A percentile compares a stretch with the other conserved stretches of the same genome.
These are phyloP conservation scores for Volucella inanis DNA, from an alignment of 2,888 invertebrate genomes.

Conservation along the genomic window DNA sequence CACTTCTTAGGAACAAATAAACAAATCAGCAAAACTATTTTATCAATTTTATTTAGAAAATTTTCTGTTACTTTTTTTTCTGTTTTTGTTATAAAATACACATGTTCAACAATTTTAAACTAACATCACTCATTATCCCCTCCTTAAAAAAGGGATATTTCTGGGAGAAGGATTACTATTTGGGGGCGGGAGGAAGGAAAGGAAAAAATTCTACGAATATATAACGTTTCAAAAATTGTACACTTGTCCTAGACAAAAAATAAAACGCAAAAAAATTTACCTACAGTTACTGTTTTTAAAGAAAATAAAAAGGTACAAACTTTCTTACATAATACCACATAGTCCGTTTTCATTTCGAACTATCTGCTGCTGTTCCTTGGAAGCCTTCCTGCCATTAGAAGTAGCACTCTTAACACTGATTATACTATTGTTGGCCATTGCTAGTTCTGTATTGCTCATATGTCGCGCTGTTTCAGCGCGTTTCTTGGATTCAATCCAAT, in stretches of 20 bases:
- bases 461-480: constrained; percentile 60
- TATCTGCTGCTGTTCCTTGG: constrained; percentile 55
- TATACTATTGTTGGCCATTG: constrained; percentile 54
- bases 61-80: constrained; percentile 41
- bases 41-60: constrained; percentile 1
- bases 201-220: constrained; percentile 25
- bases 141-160: constrained; percentile 35
- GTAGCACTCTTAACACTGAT: constrained; percentile 41
- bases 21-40: constrained; percentile 3
- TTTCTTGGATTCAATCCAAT: constrained; percentile 68
- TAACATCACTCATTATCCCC: constrained; percentile 64
- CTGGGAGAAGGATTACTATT: not conserved
- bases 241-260: constrained; percentile 41
- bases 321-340: constrained; percentile 63
- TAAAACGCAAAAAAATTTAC: constrained; percentile 51
- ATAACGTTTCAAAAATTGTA: constrained; percentile 23
- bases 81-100: constrained; percentile 64
- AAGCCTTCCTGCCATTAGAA: constrained; percentile 9
- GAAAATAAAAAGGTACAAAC: constrained; percentile 5
- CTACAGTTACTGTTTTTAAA: constrained; percentile 38
- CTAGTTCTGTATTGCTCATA: constrained; percentile 65
- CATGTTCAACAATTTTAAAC: constrained; percentile 70
- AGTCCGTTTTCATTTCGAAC: constrained; percentile 65
- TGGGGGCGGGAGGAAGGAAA: not conserved
- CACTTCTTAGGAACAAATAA: not conserved